phyloP scores from a whole-genome alignment of 2,888 invertebrate species.

The Furcula furcula region DNA sequence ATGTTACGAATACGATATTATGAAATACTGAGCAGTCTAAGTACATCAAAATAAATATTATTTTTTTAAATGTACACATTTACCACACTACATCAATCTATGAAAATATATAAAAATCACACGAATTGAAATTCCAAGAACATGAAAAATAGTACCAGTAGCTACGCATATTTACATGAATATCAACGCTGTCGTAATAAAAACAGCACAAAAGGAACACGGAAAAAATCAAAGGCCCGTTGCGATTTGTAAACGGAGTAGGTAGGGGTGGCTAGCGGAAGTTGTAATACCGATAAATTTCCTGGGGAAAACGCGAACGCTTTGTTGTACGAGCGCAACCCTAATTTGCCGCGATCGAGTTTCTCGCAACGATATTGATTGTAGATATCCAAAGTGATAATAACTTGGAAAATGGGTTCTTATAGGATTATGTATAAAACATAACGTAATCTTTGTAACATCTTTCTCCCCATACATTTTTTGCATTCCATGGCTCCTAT shows the following conservation, averaged over 20 bases:
- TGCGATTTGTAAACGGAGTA: constrained; percentile 30
- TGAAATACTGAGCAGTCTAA: too few relatives aligned
- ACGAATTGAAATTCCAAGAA: constrained; percentile 8
- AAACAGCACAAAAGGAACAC: constrained; percentile 23
- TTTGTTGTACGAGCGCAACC: constrained; percentile 42
- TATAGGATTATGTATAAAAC: background rate
- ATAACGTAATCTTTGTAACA: too few relatives aligned
- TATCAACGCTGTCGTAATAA: constrained; percentile 16
- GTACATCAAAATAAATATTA: too few relatives aligned
- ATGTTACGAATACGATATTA: too few relatives aligned
- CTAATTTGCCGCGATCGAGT: constrained; percentile 47
- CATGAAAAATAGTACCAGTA: constrained; percentile 5
- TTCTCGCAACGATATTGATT: constrained; percentile 31
- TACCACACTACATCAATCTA: too few relatives aligned
- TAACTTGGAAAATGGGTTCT: constrained; percentile 7
- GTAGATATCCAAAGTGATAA: constrained; percentile 17
- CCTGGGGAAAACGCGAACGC: constrained; percentile 40
- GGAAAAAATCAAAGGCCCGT: constrained; percentile 20
- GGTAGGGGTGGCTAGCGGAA: constrained; percentile 42
- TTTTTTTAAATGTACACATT: too few relatives aligned
- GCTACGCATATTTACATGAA: background rate
- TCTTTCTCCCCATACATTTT: too few relatives aligned
- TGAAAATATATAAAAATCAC: too few relatives aligned
- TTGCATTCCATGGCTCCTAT: too few relatives aligned
- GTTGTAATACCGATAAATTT: constrained; percentile 55